Percentiles rank a stretch among this genome's conserved stretches.
phyloP scores from a whole-genome alignment of 1,140 invertebrate species.

The Linepithema humile region DNA sequence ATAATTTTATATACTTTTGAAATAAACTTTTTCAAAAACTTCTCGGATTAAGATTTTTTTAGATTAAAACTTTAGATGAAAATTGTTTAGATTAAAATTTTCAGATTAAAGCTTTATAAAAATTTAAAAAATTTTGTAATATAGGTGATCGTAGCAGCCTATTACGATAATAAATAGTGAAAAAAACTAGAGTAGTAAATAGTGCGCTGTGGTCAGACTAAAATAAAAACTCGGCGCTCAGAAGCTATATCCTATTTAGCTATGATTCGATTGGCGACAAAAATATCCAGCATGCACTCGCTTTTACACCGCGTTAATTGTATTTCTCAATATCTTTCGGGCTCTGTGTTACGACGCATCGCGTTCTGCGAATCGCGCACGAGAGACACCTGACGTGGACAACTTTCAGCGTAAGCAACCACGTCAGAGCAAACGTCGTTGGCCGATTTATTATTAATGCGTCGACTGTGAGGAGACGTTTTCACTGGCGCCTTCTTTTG shows the following conservation, averaged over 20 bases:
- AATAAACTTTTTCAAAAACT: no score
- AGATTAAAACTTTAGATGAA: no score
- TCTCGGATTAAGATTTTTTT: no score
- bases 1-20: no score
- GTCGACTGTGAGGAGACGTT: slow-evolving; percentile 10
- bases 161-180: neutral
- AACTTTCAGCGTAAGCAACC: slow-evolving; percentile 65
- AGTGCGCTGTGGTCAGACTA: neutral
- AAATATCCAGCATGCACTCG: neutral
- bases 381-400: slow-evolving; percentile 65
- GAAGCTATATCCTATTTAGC: neutral
- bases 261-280: neutral
- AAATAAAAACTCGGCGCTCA: neutral
- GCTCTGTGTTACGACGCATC: slow-evolving; percentile 12
- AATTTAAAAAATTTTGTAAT: neutral
- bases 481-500: neutral
- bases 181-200: neutral
- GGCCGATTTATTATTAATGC: slow-evolving; percentile 72
- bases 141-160: no score
- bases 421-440: slow-evolving; percentile 65
- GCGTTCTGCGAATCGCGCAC: neutral
- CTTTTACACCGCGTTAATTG: slow-evolving; percentile 23
- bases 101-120: neutral
- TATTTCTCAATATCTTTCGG: neutral
- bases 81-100: no score